Evolutionary conservation across 2,113 vertebrate genomes (phyloP), one percentile per base, ranked within the genome.

Genomic region (Petaurus breviceps): DNA sequence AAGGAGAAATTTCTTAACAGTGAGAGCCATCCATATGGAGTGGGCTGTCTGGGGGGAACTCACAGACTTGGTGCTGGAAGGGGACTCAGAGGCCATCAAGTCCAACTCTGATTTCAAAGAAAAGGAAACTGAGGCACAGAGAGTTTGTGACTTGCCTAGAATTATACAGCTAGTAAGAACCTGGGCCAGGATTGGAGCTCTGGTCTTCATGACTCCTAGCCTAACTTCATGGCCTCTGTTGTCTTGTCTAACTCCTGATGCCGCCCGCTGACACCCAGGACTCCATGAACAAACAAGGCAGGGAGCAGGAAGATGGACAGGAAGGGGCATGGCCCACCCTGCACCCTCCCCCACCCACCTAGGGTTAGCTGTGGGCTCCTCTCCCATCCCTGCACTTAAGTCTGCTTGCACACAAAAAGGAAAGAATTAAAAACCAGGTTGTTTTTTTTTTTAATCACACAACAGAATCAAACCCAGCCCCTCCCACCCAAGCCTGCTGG

Each of bases 341-440:
- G 52, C 2, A 84, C n/a, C 84, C 68, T 43, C 8, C 61, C 31
- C 61, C 37, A 77, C 19, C 28, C 28, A 12, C 57, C 89, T 16
- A n/a, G 31, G 90, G 43, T 31, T 94, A 90, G 92, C 55, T 89
- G 22, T 53, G 68, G 94, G 90, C 95, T 53, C 57, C 2, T 31
- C 28, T 61, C 57, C 68, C 68, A 77, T n/a, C 68, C 61, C 61
- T 77, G 19, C 37, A 11, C 68, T 77, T 19, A 31, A 61, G 16
- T 77, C 68, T 43, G 68, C 37, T 77, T n/a, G 43, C 16, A n/a
- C 37, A 43, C 68, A 43, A 19, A 77, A 43, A 43, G 37, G 37
- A 77, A 77, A 77, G 14, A 77, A 43, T 77, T 77, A 22, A 23
- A 43, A 43, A n/a, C 37, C 68, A 77, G 37, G 19, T 68, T 7